A percentile compares a stretch with the other conserved stretches of the same genome.
Evolutionary conservation across 2,113 vertebrate genomes (phyloP).

Genomic region (Callopanchax toddi): DNA sequence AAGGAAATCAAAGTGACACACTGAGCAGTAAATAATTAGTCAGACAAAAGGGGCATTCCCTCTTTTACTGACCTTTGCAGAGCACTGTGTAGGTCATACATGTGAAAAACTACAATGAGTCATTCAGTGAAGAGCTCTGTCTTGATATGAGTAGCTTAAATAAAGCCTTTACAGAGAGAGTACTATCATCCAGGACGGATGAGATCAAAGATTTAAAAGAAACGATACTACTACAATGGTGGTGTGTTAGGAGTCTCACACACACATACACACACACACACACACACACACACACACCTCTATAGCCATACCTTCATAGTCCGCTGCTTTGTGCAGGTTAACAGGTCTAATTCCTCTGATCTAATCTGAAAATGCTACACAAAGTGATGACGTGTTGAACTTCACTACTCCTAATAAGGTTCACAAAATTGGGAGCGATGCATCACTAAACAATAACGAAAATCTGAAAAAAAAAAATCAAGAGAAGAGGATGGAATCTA

Average conservation of each 20-base stretch:
- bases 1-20: slow-evolving; percentile 40
- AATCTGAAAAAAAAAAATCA: slow-evolving; percentile 25
- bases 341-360: slow-evolving; percentile 13
- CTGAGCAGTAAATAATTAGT: slow-evolving; percentile 38
- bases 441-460: not conserved
- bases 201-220: slow-evolving; percentile 17
- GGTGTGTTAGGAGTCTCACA: slow-evolving; percentile 14
- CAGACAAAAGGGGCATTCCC: slow-evolving; percentile 44
- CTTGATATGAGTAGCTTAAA: slow-evolving; percentile 38
- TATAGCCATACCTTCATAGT: slow-evolving; percentile 30
- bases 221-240: slow-evolving; percentile 9
- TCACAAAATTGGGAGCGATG: slow-evolving; percentile 47
- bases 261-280: not conserved
- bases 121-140: slow-evolving; percentile 38
- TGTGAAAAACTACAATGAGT: slow-evolving; percentile 57
- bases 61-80: slow-evolving; percentile 31
- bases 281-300: slow-evolving; percentile 26
- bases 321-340: slow-evolving; percentile 6
- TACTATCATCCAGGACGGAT: slow-evolving; percentile 47
- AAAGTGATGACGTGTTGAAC: slow-evolving; percentile 41
- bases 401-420: slow-evolving; percentile 36
- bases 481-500: slow-evolving; percentile 71
- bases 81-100: slow-evolving; percentile 43
- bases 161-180: slow-evolving; percentile 35
- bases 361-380: slow-evolving; percentile 54